Evolutionary conservation across 2,888 invertebrate genomes (phyloP), one percentile per base, ranked within the genome.

Genomic region (Drymonia ruficornis): DNA sequence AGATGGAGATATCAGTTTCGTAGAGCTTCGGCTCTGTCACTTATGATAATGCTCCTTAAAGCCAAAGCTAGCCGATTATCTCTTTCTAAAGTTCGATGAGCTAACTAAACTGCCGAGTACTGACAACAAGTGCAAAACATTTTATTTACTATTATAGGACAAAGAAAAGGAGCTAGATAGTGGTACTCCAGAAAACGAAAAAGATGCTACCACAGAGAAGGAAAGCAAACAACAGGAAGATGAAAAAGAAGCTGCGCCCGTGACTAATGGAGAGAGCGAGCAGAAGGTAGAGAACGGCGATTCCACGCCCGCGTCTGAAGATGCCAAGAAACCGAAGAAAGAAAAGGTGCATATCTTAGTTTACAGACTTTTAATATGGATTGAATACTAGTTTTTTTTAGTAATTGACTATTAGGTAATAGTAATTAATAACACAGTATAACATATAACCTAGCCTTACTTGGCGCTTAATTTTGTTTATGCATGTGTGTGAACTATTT

Each of bases 161-260:
- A 95, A 94, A 83, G 93, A 93, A 72, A 93, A 94, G 74, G 91
- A 93, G 62, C 72, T 91, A 12, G 94, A 94, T 65, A 93, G 88
- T 64, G 93, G 93, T 52, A 93, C 93, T 47, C 93, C 94, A 1
- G 95, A 95, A 78, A 95, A 95, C 70, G 95, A 95, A 77, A 95
- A 95, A 80, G 95, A 95, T 78, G 93, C 94, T 57, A 94, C 94
- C 56, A 95, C 94, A 69, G 95, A 95, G 78, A 95, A 95, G 78
- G 94, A 94, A 74, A 88, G 68, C 43, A 90, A 90, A 66, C 81
- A 83, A 47, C 73, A 78, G 49, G 87, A 83, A 15, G 75, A 72
- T 6, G 85, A 81, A 28, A 79, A 78, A 63, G 87, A 80, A 49
- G 81, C 65, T 0, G 76, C 73, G 60, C 87, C 82, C 43, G 76